Percentiles rank a stretch among this genome's conserved stretches.
These are phyloP conservation scores for Gallinago paraguaiae DNA, from an alignment of 2,113 vertebrate species.

Conservation along the genomic window DNA sequence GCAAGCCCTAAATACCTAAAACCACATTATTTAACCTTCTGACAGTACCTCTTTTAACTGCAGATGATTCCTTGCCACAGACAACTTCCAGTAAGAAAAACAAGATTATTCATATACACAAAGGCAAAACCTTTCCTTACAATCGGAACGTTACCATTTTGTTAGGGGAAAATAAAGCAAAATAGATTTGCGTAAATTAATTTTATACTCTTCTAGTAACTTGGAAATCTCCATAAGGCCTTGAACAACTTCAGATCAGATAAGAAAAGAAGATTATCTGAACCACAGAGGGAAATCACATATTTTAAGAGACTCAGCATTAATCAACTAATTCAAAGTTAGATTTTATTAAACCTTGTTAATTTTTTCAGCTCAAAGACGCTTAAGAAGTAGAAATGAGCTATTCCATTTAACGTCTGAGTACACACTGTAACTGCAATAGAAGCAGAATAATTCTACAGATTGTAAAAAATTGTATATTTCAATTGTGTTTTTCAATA, in stretches of 20 bases:
- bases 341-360: conserved; percentile 9
- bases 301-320: conserved; percentile 25
- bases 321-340: conserved; percentile 32
- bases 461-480: background rate
- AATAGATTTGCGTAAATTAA: background rate
- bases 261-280: conserved; percentile 41
- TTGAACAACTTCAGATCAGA: background rate
- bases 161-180: background rate
- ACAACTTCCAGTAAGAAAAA: background rate
- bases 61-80: background rate
- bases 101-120: background rate
- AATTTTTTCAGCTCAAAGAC: conserved; percentile 2
- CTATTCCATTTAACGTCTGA: background rate
- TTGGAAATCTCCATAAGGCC: background rate
- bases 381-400: background rate
- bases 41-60: background rate
- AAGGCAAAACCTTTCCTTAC: background rate
- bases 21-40: background rate
- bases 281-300: conserved; percentile 14
- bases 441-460: background rate
- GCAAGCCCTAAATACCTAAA: background rate
- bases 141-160: background rate
- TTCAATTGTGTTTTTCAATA: background rate
- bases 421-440: background rate
- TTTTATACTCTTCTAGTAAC: background rate